These are phyloP conservation scores for Hiodon alosoides DNA, from an alignment of 2,113 vertebrate species.

Conservation along the genomic window DNA sequence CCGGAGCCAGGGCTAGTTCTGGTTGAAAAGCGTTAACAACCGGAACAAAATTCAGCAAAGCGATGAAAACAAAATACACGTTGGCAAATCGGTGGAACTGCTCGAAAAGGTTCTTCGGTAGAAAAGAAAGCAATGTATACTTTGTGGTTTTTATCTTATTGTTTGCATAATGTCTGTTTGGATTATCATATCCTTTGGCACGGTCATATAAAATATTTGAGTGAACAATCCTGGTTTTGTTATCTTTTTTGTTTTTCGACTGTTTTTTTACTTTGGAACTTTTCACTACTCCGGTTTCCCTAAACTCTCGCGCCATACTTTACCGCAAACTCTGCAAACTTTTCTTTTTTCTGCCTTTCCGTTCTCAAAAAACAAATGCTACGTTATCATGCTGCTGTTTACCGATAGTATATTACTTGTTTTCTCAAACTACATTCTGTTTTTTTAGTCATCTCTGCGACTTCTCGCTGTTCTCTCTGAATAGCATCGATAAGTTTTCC, in stretches of 20 bases:
- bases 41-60: slow-evolving; percentile 88
- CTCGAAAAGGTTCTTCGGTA: slow-evolving; percentile 96
- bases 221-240: slow-evolving; percentile 68
- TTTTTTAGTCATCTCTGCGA: slow-evolving; percentile 46
- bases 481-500: slow-evolving; percentile 50
- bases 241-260: slow-evolving; percentile 67
- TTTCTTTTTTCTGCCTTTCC: slow-evolving; percentile 35
- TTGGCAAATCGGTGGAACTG: slow-evolving; percentile 95
- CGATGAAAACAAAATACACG: slow-evolving; percentile 94
- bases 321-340: slow-evolving; percentile 50
- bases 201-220: slow-evolving; percentile 65
- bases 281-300: slow-evolving; percentile 50
- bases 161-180: slow-evolving; percentile 64
- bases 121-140: slow-evolving; percentile 87
- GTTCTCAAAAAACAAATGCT: slow-evolving; percentile 25
- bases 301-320: slow-evolving; percentile 64
- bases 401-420: slow-evolving; percentile 13
- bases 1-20: slow-evolving; percentile 82
- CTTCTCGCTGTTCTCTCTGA: slow-evolving; percentile 31
- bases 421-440: slow-evolving; percentile 32
- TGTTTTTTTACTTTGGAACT: slow-evolving; percentile 51
- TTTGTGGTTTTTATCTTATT: slow-evolving; percentile 95
- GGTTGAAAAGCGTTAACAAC: slow-evolving; percentile 92
- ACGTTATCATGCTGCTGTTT: slow-evolving; percentile 55
- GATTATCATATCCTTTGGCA: slow-evolving; percentile 57